Evolutionary conservation across 2,888 invertebrate genomes (phyloP).

Genomic region (Orchesellides sinensis): DNA sequence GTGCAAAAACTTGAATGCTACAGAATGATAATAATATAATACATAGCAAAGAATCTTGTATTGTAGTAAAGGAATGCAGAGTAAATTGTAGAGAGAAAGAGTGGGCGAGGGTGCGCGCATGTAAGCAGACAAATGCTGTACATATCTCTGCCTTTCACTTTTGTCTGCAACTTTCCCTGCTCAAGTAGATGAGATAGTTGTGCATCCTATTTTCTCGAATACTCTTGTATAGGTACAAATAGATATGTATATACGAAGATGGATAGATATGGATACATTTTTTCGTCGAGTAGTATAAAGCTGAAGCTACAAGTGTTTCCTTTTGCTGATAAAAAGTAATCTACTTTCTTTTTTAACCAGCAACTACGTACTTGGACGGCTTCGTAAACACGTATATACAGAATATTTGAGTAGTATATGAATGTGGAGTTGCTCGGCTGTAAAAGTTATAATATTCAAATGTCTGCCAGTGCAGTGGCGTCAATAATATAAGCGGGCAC

Average conservation of each 20-base stretch:
- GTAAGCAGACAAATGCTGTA: constrained; percentile 13
- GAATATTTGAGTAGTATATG: background rate
- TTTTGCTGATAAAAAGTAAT: constrained; percentile 17
- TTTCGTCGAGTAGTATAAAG: background rate
- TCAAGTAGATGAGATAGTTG: constrained; percentile 1
- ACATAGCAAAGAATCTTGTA: background rate
- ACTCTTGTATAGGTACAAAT: background rate
- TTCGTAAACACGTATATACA: constrained; percentile 28
- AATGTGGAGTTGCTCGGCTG: no score
- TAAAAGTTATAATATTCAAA: constrained; percentile 6
- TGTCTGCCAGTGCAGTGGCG: no score
- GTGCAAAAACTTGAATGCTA: constrained; percentile 16
- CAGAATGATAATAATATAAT: no score
- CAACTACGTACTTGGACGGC: constrained; percentile 30
- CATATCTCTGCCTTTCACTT: background rate
- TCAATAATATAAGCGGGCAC: constrained; percentile 31
- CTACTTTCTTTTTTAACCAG: constrained; percentile 6
- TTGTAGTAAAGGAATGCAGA: background rate
- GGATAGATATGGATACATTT: background rate
- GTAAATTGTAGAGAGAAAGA: background rate
- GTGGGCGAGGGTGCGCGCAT: background rate
- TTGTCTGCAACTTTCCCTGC: background rate
- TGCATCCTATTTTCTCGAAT: background rate
- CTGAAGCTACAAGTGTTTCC: constrained; percentile 49
- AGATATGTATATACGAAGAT: background rate